Conservation (phyloP, 2,113 vertebrate species). For the Vidua chalybeata region DNA sequence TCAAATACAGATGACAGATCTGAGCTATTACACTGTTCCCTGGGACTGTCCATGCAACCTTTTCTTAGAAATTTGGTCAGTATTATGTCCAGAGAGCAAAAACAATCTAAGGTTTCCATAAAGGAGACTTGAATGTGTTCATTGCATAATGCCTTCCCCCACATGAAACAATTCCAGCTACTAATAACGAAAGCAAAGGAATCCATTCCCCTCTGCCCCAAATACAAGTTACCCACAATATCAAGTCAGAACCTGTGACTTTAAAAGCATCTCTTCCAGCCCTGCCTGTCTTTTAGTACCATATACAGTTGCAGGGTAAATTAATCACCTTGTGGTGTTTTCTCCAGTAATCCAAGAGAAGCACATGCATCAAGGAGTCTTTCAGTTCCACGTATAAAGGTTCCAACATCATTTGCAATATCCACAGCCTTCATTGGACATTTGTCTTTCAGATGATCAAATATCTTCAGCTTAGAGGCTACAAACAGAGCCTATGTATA, state of each 20-base stretch:
- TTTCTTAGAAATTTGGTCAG: not conserved
- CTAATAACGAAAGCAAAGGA: not conserved
- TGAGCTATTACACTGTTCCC: not conserved
- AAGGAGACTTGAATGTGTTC: not conserved
- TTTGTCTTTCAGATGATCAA: conserved; percentile 79
- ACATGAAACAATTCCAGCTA: not conserved
- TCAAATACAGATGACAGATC: not conserved
- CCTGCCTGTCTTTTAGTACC: not conserved
- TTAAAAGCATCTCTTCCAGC: not conserved
- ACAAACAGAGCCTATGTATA: conserved; percentile 81
- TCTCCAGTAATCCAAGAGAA: conserved; percentile 81
- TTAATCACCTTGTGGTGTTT: conserved; percentile 59
- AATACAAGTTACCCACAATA: not conserved
- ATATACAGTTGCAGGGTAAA: not conserved
- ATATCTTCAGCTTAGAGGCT: conserved; percentile 83
- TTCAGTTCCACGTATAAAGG: conserved; percentile 75
- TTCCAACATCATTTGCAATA: conserved; percentile 70
- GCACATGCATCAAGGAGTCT: conserved; percentile 84
- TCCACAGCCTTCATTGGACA: conserved; percentile 66
- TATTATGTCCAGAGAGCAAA: not conserved
- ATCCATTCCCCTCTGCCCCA: not conserved
- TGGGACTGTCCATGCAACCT: not conserved
- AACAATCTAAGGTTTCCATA: not conserved
- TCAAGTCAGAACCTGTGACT: not conserved
- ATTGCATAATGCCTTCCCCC: not conserved